These are phyloP conservation scores for Erpetoichthys calabaricus DNA, from an alignment of 2,797 vertebrate genomes.

Conservation along the genomic window DNA sequence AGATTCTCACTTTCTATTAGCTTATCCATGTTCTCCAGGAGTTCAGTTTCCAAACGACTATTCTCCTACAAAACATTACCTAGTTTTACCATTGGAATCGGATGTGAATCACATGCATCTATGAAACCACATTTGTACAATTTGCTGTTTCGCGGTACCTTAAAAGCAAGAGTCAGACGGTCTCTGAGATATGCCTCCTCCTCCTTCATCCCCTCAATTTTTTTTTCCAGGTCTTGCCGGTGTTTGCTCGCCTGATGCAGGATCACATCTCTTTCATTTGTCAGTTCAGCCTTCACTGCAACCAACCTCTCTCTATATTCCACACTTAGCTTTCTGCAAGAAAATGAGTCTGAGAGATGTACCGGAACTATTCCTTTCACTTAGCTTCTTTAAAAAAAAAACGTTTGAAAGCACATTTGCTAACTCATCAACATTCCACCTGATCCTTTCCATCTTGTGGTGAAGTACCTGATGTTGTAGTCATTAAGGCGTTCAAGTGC, in stretches of 20 bases:
- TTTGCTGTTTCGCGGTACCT: constrained; percentile 48
- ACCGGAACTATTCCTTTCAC: no score
- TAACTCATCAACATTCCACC: no score
- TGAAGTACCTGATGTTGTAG: constrained; percentile 55
- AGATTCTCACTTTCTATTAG: constrained; percentile 57
- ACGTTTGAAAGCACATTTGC: no score
- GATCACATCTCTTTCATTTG: constrained; percentile 71
- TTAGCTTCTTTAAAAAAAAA: no score
- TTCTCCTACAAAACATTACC: constrained; percentile 61
- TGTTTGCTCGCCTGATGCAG: constrained; percentile 72
- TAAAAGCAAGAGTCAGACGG: constrained; percentile 69
- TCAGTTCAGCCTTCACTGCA: constrained; percentile 54
- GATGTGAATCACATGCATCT: no score
- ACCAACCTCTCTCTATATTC: constrained; percentile 72
- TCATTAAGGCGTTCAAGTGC: constrained; percentile 78
- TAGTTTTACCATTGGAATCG: constrained; percentile 1
- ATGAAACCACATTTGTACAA: not conserved
- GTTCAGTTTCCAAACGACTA: constrained; percentile 69
- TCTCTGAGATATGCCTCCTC: constrained; percentile 74
- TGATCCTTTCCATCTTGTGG: no score
- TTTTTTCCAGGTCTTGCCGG: constrained; percentile 64
- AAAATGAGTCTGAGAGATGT: not conserved
- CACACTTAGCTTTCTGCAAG: constrained; percentile 74
- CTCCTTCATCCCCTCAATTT: constrained; percentile 64
- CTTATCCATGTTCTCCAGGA: constrained; percentile 68